A percentile compares a stretch with the other conserved stretches of the same genome.
Conservation (phyloP, 2,797 vertebrate species). For the Parauchenoglanis ngamensis region DNA sequence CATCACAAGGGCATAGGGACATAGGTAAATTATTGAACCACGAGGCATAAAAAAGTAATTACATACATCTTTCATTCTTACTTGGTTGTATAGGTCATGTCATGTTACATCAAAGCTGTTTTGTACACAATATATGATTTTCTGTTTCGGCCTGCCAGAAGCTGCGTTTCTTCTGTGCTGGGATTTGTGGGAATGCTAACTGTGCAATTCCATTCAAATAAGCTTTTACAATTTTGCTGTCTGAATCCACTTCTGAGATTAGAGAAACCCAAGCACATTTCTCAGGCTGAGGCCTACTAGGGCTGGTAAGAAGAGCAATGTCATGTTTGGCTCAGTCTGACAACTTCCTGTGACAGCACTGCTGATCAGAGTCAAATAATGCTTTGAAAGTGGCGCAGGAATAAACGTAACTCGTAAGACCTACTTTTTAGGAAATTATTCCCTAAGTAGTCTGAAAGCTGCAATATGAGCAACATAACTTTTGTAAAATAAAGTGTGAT, state of each 20-base stretch:
- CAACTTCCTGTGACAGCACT: slow-evolving; percentile 1
- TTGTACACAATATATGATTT: background rate
- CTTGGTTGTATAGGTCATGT: slow-evolving; percentile 11
- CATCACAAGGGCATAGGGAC: background rate
- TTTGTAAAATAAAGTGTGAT: background rate
- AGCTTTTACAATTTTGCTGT: slow-evolving; percentile 41
- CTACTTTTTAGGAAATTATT: background rate
- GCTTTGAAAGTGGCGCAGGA: slow-evolving; percentile 1
- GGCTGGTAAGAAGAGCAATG: slow-evolving; percentile 34
- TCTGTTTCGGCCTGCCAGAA: background rate
- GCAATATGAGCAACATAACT: background rate
- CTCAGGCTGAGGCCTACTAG: slow-evolving; percentile 22
- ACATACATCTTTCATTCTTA: background rate
- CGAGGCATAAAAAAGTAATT: background rate
- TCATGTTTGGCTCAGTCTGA: slow-evolving; percentile 30
- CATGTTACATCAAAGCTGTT: slow-evolving; percentile 4
- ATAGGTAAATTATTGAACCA: background rate
- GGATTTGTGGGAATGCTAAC: slow-evolving; percentile 46
- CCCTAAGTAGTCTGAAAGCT: background rate
- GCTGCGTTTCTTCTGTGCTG: slow-evolving; percentile 26
- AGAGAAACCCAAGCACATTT: slow-evolving; percentile 32
- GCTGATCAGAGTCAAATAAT: background rate
- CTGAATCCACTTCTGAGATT: slow-evolving; percentile 46
- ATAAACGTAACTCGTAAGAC: background rate
- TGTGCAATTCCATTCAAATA: slow-evolving; percentile 42